phyloP scores from a whole-genome alignment of 2,888 invertebrate genomes.

The Eupeodes latifasciatus region DNA sequence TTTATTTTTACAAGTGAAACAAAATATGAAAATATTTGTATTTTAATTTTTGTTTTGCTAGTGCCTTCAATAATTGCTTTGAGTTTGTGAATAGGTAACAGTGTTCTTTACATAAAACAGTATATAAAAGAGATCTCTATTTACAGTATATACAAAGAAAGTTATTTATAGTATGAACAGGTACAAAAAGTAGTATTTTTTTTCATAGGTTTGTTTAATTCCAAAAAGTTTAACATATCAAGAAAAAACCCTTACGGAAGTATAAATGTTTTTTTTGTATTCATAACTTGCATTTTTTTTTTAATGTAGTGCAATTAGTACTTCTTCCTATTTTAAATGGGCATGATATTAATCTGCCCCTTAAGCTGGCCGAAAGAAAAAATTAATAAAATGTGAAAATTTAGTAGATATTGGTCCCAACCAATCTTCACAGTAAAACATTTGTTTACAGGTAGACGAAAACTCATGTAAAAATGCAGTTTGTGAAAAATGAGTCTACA shows the following conservation, averaged over 20 bases:
- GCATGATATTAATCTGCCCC: not conserved
- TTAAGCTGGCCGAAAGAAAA: not conserved
- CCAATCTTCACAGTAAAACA: not conserved
- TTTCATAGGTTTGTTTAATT: constrained; percentile 43
- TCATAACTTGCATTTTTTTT: not conserved
- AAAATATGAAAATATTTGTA: constrained; percentile 51
- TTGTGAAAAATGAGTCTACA: not conserved
- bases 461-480: not conserved
- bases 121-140: constrained; percentile 45
- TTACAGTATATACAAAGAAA: constrained; percentile 62
- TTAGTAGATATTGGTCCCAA: constrained; percentile 28
- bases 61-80: constrained; percentile 42
- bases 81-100: constrained; percentile 47
- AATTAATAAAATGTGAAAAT: not conserved
- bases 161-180: constrained; percentile 64
- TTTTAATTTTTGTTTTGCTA: constrained; percentile 9
- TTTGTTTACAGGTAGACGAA: not conserved
- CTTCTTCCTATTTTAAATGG: not conserved
- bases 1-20: constrained; percentile 36
- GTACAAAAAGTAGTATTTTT: constrained; percentile 72
- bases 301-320: not conserved
- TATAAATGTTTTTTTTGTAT: not conserved
- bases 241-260: not conserved
- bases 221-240: constrained; percentile 6
- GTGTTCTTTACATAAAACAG: constrained; percentile 49